Evolutionary conservation across 2,888 invertebrate genomes (phyloP), one percentile per base, ranked within the genome.

Genomic region (Drosophila subquinaria): DNA sequence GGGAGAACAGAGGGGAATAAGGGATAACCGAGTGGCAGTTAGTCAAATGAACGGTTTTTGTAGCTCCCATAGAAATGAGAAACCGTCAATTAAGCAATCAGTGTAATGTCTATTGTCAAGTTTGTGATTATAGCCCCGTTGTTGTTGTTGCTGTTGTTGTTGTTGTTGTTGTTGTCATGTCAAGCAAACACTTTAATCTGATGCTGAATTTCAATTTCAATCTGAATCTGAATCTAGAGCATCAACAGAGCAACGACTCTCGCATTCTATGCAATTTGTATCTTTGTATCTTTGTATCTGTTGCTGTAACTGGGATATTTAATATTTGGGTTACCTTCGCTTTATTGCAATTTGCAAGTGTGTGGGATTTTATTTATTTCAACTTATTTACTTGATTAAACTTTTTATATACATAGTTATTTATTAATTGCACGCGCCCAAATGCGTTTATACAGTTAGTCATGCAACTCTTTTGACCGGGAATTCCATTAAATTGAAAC

Each of bases 111-210:
- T 47, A 65, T 78, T 73, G 78, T 78, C 57, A 43, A 47, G 61
- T 43, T 43, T 20, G 50, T 78, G 65, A 76, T 76, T 74, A 70
- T 69, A 70, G 79, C 38, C 60, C 35, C 27, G 27, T 27, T 27
- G 27, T 27, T 47, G 56, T 17, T 74, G 76, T 79, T n/a, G n/a
- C 23, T 47, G 56, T 23, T 74, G 76, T 79, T n/a, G n/a, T 36
- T 74, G 76, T 79, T n/a, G n/a, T 36, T n/a, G n/a, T 36, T 47
- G 56, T 23, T 74, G 76, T 79, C 79, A 77, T 75, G 63, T 77
- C 75, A 74, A 53, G 52, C 61, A 52, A 47, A 45, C 75, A 76
- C 76, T 76, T 76, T 62, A 74, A 70, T 69, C 50, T 61, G 17
- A 20, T 43, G 42, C 68, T 76, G 65, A 69, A 78, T 62, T 47